phyloP scores from a whole-genome alignment of 1,140 invertebrate genomes.

The Mizuhopecten yessoensis region DNA sequence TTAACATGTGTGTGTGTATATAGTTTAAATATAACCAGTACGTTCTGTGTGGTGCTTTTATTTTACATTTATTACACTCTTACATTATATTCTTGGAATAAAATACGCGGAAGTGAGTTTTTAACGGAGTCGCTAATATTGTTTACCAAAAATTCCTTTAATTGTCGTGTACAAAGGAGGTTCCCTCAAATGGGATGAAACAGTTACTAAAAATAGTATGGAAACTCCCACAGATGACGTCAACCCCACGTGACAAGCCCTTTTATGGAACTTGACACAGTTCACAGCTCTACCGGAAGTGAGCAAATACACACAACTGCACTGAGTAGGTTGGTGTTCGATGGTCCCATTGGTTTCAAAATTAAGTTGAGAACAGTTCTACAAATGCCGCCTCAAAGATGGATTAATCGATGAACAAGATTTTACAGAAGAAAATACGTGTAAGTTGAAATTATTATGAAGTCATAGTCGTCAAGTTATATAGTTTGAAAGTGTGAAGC shows the following conservation, averaged over 20 bases:
- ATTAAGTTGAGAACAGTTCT: conserved; percentile 10
- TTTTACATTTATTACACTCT: too few species aligned
- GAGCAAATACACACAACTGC: conserved; percentile 2
- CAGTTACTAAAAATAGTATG: neutral
- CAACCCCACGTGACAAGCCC: neutral
- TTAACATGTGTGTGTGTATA: too few species aligned
- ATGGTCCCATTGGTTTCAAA: neutral
- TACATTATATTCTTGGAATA: too few species aligned
- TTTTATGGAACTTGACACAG: conserved; percentile 28
- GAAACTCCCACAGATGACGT: neutral
- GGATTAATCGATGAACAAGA: neutral
- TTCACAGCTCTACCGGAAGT: conserved; percentile 29
- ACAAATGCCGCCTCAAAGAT: neutral
- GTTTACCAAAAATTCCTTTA: too few species aligned
- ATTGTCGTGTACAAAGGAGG: neutral
- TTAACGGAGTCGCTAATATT: too few species aligned
- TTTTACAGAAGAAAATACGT: neutral
- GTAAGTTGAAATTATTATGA: neutral
- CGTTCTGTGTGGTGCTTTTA: too few species aligned
- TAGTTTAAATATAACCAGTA: too few species aligned
- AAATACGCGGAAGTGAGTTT: too few species aligned
- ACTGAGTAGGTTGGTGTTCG: neutral
- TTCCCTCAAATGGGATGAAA: neutral
- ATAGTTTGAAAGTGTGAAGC: neutral
- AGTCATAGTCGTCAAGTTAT: neutral